These are phyloP conservation scores for Thereva unica DNA, from an alignment of 2,888 invertebrate species.

Conservation along the genomic window DNA sequence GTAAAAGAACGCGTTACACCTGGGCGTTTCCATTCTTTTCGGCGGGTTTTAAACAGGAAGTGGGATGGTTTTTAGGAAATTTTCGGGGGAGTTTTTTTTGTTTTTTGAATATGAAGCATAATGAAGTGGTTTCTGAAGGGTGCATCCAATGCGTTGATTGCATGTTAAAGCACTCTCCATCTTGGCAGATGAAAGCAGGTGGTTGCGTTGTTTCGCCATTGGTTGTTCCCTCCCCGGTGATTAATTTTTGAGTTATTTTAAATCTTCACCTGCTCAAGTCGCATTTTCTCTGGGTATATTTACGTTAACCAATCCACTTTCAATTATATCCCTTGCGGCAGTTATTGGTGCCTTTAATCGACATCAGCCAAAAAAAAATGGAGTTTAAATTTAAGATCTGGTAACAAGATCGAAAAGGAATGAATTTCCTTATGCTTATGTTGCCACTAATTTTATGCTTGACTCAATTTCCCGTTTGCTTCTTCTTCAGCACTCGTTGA, in stretches of 20 bases:
- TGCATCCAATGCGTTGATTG: neutral
- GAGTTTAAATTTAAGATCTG: neutral
- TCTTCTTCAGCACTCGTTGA: no score
- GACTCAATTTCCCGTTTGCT: neutral
- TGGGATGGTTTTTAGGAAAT: slow-evolving; percentile 11
- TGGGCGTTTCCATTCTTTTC: slow-evolving; percentile 16
- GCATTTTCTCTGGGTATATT: no score
- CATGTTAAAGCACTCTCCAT: slow-evolving; percentile 10
- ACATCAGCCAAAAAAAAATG: neutral
- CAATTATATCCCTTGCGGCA: no score
- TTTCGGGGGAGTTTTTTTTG: slow-evolving; percentile 4
- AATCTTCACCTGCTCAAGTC: slow-evolving; percentile 14
- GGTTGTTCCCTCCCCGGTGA: neutral
- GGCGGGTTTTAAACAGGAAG: slow-evolving; percentile 2
- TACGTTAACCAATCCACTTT: no score
- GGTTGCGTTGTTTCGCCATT: slow-evolving; percentile 1
- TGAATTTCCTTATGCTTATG: neutral
- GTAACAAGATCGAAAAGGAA: neutral
- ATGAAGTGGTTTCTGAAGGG: neutral
- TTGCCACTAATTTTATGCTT: neutral
- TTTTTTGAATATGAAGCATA: neutral
- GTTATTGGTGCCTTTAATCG: no score
- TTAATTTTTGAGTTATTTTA: slow-evolving; percentile 3
- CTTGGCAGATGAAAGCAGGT: slow-evolving; percentile 6
- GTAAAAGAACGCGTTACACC: slow-evolving; percentile 6